These are phyloP conservation scores for Azemiops feae DNA, from an alignment of 2,113 vertebrate species.

Conservation along the genomic window DNA sequence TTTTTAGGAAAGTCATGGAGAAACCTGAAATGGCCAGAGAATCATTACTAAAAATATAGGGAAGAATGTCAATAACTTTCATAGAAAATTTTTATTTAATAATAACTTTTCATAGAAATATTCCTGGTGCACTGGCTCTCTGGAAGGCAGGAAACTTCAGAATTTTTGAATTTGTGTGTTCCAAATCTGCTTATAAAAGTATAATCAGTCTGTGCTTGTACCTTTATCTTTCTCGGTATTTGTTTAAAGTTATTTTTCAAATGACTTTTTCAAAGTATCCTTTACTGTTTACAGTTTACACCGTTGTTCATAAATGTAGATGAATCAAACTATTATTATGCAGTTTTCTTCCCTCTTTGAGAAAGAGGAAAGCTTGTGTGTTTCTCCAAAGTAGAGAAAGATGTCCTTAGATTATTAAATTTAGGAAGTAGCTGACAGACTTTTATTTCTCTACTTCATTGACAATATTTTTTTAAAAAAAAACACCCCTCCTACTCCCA, in stretches of 20 bases:
- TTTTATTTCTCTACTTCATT: not conserved
- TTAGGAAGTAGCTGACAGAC: not conserved
- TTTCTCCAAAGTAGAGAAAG: not conserved
- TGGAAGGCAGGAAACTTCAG: not conserved
- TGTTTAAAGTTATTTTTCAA: not conserved
- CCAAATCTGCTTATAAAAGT: not conserved
- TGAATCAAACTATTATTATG: not conserved
- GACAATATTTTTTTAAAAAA: not conserved
- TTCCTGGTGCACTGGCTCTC: not conserved
- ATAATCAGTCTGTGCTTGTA: not conserved
- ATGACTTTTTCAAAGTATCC: not conserved
- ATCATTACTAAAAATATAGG: not conserved
- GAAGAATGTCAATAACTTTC: not conserved
- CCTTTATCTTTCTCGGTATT: not conserved
- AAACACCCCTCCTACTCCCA: not conserved
- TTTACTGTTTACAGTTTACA: not conserved
- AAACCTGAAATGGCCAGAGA: not conserved
- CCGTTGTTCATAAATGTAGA: not conserved
- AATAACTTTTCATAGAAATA: not conserved
- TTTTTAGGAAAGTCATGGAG: not conserved
- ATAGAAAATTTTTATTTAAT: not conserved
- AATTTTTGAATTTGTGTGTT: not conserved
- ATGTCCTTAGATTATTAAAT: not conserved
- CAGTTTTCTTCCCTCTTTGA: not conserved
- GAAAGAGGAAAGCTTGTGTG: not conserved